phyloP scores from a whole-genome alignment of 2,113 vertebrate genomes.

The Bothrops jararaca region DNA sequence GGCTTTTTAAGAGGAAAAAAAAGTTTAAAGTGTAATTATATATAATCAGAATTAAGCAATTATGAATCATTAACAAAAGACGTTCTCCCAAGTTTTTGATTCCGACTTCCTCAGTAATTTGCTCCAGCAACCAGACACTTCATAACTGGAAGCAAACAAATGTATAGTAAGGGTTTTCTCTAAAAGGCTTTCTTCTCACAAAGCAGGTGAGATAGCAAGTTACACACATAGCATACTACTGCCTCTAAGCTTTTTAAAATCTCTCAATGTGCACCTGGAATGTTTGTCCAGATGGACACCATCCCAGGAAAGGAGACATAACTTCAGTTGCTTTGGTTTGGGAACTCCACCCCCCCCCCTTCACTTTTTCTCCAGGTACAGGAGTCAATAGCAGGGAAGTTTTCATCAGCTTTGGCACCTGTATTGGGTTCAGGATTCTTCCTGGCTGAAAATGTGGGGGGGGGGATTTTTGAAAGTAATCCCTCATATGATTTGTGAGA shows the following conservation, averaged over 20 bases:
- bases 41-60: not conserved
- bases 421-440: not conserved
- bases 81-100: not conserved
- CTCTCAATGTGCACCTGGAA: not conserved
- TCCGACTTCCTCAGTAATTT: fast-evolving
- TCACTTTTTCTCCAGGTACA: not conserved
- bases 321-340: not conserved
- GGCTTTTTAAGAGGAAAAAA: fast-evolving
- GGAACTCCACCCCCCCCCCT: no score
- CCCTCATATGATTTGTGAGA: not conserved
- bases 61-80: not conserved
- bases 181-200: not conserved
- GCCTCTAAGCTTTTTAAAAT: not conserved
- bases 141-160: not conserved
- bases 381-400: not conserved
- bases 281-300: not conserved
- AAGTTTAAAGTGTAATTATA: not conserved
- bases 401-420: not conserved
- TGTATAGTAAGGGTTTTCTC: not conserved
- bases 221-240: not conserved
- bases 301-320: not conserved
- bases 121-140: fast-evolving
- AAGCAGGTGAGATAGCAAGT: not conserved
- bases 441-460: not conserved
- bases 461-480: not conserved